phyloP scores from a whole-genome alignment of 2,797 vertebrate species.

The Oceanodroma leucorhoa region DNA sequence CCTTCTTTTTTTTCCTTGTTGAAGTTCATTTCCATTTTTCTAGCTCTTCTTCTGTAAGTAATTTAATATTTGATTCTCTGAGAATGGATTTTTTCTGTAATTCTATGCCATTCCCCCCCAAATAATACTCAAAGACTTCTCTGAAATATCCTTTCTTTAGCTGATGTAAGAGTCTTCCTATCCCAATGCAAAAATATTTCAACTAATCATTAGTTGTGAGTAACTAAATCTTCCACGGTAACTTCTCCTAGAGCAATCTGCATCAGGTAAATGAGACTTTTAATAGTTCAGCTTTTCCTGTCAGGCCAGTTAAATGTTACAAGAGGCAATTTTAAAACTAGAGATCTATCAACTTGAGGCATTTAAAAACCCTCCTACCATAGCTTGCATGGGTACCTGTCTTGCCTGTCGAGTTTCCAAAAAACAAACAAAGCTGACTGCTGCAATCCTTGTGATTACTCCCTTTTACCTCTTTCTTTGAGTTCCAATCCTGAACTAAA shows the following conservation, averaged over 20 bases:
- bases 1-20: background rate
- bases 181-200: background rate
- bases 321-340: background rate
- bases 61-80: constrained; percentile 3
- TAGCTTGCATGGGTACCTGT: background rate
- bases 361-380: background rate
- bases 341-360: background rate
- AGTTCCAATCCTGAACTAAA: background rate
- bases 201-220: background rate
- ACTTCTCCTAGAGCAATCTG: background rate
- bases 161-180: background rate
- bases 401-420: background rate
- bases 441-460: background rate
- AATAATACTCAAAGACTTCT: background rate
- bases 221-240: background rate
- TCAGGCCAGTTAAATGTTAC: background rate
- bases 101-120: background rate
- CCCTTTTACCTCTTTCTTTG: background rate
- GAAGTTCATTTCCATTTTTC: background rate
- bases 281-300: background rate
- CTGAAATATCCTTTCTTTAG: background rate
- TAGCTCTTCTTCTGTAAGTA: background rate
- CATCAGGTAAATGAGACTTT: background rate
- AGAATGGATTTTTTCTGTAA: constrained; percentile 16
- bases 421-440: background rate